These are phyloP conservation scores for Callopanchax toddi DNA, from an alignment of 2,113 vertebrate species.

Conservation along the genomic window DNA sequence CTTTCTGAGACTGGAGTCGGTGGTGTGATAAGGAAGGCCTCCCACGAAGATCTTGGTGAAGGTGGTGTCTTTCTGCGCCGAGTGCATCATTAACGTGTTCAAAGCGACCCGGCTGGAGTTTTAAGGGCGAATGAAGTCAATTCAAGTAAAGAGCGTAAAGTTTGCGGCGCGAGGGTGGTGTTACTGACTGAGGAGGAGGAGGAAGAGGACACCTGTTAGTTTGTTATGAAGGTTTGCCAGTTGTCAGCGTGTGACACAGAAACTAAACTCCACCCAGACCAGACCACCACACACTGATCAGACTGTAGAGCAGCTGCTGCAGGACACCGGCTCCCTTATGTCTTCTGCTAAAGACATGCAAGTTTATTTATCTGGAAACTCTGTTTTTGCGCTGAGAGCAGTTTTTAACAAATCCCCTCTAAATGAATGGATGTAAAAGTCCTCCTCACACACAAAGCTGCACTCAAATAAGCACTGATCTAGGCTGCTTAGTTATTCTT, in stretches of 20 bases:
- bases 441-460: too few species aligned
- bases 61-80: conserved; percentile 97
- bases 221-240: conserved; percentile 56
- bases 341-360: too few species aligned
- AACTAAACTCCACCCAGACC: conserved; percentile 68
- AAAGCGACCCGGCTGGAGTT: conserved; percentile 23
- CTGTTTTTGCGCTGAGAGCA: too few species aligned
- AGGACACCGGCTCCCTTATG: too few species aligned
- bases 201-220: conserved; percentile 73
- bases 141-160: neutral
- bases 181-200: conserved; percentile 37
- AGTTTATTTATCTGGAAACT: too few species aligned
- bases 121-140: neutral
- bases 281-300: too few species aligned
- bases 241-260: conserved; percentile 63
- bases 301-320: too few species aligned
- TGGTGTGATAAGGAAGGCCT: conserved; percentile 96
- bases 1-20: conserved; percentile 95
- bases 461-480: too few species aligned
- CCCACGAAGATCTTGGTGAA: conserved; percentile 99
- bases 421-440: too few species aligned
- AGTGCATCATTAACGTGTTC: conserved; percentile 84
- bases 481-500: too few species aligned
- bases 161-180: conserved; percentile 18
- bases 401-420: too few species aligned